Conservation (phyloP, 2,888 invertebrate genomes). For the Hartigia nigra region DNA sequence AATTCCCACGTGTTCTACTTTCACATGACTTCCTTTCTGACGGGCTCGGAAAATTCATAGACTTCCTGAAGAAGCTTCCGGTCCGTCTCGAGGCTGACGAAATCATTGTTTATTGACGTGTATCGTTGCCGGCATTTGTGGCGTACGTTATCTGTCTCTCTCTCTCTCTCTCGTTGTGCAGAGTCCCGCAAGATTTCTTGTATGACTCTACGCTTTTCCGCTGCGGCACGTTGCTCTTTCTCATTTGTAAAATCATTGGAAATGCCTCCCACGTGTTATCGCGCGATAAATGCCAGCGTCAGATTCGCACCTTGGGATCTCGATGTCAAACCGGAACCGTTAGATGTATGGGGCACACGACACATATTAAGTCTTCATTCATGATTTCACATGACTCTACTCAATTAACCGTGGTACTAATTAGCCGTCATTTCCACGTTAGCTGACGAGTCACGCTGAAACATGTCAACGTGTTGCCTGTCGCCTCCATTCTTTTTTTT, state of each 20-base stretch:
- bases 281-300: neutral
- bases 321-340: neutral
- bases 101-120: neutral
- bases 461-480: neutral
- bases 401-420: neutral
- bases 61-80: neutral
- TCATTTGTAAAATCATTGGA: neutral
- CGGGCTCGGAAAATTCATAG: neutral
- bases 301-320: neutral
- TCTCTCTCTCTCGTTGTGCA: neutral
- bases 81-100: neutral
- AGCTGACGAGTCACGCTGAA: neutral
- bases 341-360: neutral
- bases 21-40: neutral
- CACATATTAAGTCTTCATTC: neutral
- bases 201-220: neutral
- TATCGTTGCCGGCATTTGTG: too few relatives aligned
- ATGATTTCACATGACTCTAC: neutral
- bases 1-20: neutral
- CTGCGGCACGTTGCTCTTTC: neutral
- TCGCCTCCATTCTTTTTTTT: neutral
- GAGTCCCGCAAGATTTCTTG: neutral
- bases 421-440: neutral
- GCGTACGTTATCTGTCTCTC: too few relatives aligned
- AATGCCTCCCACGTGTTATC: neutral